Evolutionary conservation across 2,113 vertebrate species (phyloP), one percentile per base, ranked within the genome.

Genomic region (Struthidea cinerea): DNA sequence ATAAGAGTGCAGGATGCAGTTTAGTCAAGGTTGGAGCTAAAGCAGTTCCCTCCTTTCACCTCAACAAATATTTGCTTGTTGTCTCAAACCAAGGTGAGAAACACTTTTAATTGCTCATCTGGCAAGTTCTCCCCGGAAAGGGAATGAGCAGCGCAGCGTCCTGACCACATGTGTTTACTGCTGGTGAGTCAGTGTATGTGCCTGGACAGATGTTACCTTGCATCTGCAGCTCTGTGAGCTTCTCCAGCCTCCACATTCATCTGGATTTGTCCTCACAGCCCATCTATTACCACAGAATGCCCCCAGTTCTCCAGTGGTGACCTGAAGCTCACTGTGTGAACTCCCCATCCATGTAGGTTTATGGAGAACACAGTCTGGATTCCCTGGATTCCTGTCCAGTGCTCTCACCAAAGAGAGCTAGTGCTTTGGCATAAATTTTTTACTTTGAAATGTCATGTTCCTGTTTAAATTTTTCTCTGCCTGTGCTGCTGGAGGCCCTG

Each of bases 261-360:
- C 33, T 78, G 61, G 18, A 9, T 76, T 83, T 91, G 69, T 91
- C 56, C 61, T 84, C 49, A 5, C 50, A 63, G 11, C 22, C 64
- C 30, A 4, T 39, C 52, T 33, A 17, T 37, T 55, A 23, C 16
- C 4, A 2, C n/a, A 24, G 69, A n/a, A 60, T 27, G n/a, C 65
- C 28, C 22, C 23, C 19, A 3, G 10, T 37, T 73, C 49, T 28
- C 28, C 52, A 53, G 30, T 35, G 71, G 49, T 46, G n/a, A 39
- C 13, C 26, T 46, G 75, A 33, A 49, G 37, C 44, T 84, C 27
- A 1, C 32, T 13, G 3, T 4, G 22, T 28, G 23, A 15, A 7
- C 12, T 86, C 22, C 3, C 39, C 55, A 11, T 41, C 73, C 15
- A 1, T 0, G 0, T 12, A 17, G 67, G 35, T 42, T 53, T 73